Evolutionary conservation across 2,797 vertebrate genomes (phyloP).

Genomic region (Bufotes viridis): DNA sequence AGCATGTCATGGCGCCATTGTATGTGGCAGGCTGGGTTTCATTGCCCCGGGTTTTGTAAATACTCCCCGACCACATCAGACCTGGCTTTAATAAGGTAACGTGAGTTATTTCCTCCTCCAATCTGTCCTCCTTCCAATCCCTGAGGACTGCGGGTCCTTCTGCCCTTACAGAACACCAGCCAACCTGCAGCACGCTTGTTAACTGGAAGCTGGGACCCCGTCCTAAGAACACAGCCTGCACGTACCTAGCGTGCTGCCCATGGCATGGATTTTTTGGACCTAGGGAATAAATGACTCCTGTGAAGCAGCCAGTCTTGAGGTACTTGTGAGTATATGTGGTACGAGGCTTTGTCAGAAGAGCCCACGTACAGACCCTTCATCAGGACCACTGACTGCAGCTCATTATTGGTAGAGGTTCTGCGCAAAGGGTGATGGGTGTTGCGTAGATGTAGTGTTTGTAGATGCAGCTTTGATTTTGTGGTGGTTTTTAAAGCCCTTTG

Average conservation of each 20-base stretch:
- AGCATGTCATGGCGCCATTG: not conserved
- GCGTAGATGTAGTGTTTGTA: not conserved
- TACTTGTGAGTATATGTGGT: not conserved
- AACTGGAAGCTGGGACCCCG: not conserved
- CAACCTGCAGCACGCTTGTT: not conserved
- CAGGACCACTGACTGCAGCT: too few relatives aligned
- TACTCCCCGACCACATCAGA: slow-evolving; percentile 10
- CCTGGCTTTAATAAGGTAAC: not conserved
- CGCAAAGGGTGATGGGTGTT: not conserved
- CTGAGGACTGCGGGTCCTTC: not conserved
- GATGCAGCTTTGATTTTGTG: too few relatives aligned
- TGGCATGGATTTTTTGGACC: not conserved
- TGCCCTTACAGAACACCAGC: not conserved
- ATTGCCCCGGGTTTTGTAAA: slow-evolving; percentile 17
- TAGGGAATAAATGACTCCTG: not conserved
- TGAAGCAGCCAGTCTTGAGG: not conserved
- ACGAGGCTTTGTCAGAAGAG: not conserved
- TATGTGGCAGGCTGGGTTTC: not conserved
- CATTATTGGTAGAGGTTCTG: not conserved
- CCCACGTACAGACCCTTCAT: not conserved
- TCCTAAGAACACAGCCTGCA: not conserved
- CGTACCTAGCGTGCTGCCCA: not conserved
- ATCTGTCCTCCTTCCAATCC: not conserved
- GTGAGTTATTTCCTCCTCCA: not conserved
- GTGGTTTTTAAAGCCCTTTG: not conserved